Conservation (phyloP, 1,140 invertebrate genomes). For the Drosophila chauvacae region DNA sequence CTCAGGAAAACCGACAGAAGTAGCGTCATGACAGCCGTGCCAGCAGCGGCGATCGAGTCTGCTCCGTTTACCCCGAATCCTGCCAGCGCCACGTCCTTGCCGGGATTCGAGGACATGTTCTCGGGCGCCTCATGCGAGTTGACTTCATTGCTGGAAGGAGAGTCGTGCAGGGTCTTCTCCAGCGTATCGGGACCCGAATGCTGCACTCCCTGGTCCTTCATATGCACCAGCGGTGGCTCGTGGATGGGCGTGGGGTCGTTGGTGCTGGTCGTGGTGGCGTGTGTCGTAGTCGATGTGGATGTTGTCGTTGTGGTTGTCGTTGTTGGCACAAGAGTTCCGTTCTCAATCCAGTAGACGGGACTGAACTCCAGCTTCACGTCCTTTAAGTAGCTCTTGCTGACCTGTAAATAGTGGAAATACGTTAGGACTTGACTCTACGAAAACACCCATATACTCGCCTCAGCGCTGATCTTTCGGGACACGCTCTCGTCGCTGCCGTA, state of each 20-base stretch:
- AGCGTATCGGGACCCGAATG: conserved; percentile 76
- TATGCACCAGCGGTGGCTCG: conserved; percentile 79
- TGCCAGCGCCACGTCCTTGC: conserved; percentile 66
- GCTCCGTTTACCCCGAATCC: conserved; percentile 57
- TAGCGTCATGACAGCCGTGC: conserved; percentile 31
- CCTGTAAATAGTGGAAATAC: conserved; percentile 32
- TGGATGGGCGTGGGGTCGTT: conserved; percentile 84
- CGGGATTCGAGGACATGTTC: conserved; percentile 67
- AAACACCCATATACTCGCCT: conserved; percentile 39
- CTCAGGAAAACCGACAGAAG: conserved; percentile 40
- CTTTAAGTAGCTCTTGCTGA: conserved; percentile 87
- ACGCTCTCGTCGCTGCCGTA: conserved; percentile 86
- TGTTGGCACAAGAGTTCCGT: conserved; percentile 90
- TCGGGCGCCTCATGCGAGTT: conserved; percentile 74
- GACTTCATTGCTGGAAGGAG: conserved; percentile 66
- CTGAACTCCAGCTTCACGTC: conserved; percentile 89
- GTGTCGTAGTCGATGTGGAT: conserved; percentile 89
- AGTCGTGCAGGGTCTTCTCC: conserved; percentile 75
- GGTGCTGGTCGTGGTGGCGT: conserved; percentile 86
- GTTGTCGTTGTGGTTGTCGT: conserved; percentile 90
- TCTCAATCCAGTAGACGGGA: conserved; percentile 90
- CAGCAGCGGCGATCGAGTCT: conserved; percentile 3
- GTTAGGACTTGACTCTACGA: neutral
- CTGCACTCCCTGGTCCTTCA: conserved; percentile 63
- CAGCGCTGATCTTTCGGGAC: conserved; percentile 73